Percentiles rank a stretch among this genome's conserved stretches.
Conservation (phyloP, 2,113 vertebrate species). For the Pomatorhinus ruficollis region DNA sequence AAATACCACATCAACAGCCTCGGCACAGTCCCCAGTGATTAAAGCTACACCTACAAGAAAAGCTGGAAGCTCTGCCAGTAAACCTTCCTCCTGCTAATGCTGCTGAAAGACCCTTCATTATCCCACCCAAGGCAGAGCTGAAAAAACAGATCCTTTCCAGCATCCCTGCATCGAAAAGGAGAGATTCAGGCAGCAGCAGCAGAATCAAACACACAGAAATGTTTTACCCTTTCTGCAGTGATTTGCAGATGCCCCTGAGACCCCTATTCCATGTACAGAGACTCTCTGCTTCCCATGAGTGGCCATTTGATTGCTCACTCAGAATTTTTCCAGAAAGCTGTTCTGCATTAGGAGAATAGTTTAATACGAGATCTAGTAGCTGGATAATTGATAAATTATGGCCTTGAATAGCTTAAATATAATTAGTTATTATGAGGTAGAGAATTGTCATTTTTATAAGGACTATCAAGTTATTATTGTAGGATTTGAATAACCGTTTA, state of each 20-base stretch:
- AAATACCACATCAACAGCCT: slow-evolving; percentile 12
- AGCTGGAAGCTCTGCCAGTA: slow-evolving; percentile 29
- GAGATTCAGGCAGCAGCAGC: not conserved
- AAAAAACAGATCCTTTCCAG: not conserved
- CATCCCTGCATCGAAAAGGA: not conserved
- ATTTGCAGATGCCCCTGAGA: not conserved
- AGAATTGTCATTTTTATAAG: not conserved
- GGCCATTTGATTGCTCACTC: not conserved
- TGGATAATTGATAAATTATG: not conserved
- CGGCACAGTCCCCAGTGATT: slow-evolving; percentile 1
- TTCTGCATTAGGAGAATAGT: not conserved
- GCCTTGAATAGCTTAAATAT: not conserved
- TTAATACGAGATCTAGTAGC: not conserved
- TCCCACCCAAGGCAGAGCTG: slow-evolving; percentile 21
- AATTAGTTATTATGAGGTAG: not conserved
- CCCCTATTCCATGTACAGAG: accelerated
- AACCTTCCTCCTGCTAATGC: slow-evolving; percentile 12
- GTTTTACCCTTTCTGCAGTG: not conserved
- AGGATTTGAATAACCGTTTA: not conserved
- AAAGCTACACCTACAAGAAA: slow-evolving; percentile 23
- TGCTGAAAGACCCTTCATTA: slow-evolving; percentile 17
- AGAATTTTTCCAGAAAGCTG: not conserved
- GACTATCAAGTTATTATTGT: not conserved
- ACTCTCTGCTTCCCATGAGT: not conserved
- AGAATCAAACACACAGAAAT: not conserved